Evolutionary conservation across 2,797 vertebrate species (phyloP).

Genomic region (Distichodus sexfasciatus): DNA sequence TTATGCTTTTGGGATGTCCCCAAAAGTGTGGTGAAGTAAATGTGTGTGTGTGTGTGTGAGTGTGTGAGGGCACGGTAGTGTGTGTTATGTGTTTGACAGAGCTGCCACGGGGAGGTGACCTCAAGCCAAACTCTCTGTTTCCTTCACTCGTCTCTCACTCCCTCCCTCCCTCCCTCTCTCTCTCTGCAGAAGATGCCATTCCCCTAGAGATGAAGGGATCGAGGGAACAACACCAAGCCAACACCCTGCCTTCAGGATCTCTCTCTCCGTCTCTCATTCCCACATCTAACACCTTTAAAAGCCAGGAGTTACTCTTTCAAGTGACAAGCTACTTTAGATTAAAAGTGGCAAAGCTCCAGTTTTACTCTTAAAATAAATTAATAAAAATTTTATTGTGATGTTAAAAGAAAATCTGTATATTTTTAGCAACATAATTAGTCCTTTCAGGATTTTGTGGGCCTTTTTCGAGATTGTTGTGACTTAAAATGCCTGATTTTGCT

Average conservation of each 20-base stretch:
- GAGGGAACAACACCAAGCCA: conserved; percentile 18
- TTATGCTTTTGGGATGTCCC: no score
- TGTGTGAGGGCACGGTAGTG: conserved; percentile 16
- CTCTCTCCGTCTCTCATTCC: conserved; percentile 56
- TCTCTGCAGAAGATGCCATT: conserved; percentile 14
- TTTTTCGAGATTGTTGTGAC: no score
- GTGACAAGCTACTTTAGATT: no score
- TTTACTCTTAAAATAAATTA: no score
- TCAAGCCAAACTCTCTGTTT: conserved; percentile 48
- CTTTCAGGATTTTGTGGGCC: no score
- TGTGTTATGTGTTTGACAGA: conserved; percentile 44
- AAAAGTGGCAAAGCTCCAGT: no score
- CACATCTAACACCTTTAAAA: no score
- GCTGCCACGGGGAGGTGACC: conserved; percentile 51
- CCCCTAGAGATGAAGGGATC: conserved; percentile 15
- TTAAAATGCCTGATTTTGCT: no score
- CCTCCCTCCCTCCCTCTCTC: conserved; percentile 17
- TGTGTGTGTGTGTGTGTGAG: neutral
- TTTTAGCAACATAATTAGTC: no score
- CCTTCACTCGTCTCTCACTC: conserved; percentile 34
- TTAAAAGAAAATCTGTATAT: no score
- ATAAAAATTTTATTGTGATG: no score
- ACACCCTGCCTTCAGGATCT: neutral
- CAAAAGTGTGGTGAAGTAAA: neutral
- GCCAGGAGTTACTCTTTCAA: no score